phyloP scores from a whole-genome alignment of 1,140 invertebrate species.

The Drosophila willistoni region DNA sequence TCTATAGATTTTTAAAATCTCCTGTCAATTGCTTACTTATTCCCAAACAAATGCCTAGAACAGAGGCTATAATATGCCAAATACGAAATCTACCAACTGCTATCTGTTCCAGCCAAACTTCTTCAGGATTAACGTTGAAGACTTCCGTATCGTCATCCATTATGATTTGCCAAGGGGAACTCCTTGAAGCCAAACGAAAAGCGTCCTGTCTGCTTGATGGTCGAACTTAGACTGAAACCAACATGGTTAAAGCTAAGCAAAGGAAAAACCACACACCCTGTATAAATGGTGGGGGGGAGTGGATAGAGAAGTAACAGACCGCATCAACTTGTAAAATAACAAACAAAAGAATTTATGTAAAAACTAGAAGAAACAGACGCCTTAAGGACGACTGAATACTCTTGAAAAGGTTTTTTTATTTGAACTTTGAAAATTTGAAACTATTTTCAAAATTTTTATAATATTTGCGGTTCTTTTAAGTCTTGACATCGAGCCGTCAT shows the following conservation, averaged over 20 bases:
- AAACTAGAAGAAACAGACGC: not conserved
- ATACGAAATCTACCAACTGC: conserved; percentile 85
- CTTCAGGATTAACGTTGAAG: conserved; percentile 64
- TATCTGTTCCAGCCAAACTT: conserved; percentile 85
- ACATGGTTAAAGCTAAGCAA: not conserved
- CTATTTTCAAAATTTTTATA: no score
- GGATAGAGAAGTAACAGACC: conserved; percentile 23
- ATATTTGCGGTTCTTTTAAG: no score
- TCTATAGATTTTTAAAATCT: not conserved
- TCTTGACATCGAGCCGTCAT: no score
- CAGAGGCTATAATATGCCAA: conserved; percentile 87
- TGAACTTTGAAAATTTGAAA: no score
- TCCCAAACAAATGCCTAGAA: conserved; percentile 84
- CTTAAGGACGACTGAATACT: not conserved
- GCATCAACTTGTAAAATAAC: conserved; percentile 53
- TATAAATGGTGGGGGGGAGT: conserved; percentile 5
- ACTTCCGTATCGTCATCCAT: conserved; percentile 69
- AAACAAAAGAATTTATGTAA: conserved; percentile 34
- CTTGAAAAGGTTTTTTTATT: not conserved
- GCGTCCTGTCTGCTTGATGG: conserved; percentile 5
- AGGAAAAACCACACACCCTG: conserved; percentile 26
- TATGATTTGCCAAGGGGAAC: not conserved
- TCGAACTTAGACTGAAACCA: conserved; percentile 9
- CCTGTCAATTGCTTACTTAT: conserved; percentile 49
- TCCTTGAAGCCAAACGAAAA: not conserved